Percentiles rank a stretch among this genome's conserved stretches.
Conservation (phyloP, 1,140 invertebrate species). For the Ceratoteleas bidentatus region DNA sequence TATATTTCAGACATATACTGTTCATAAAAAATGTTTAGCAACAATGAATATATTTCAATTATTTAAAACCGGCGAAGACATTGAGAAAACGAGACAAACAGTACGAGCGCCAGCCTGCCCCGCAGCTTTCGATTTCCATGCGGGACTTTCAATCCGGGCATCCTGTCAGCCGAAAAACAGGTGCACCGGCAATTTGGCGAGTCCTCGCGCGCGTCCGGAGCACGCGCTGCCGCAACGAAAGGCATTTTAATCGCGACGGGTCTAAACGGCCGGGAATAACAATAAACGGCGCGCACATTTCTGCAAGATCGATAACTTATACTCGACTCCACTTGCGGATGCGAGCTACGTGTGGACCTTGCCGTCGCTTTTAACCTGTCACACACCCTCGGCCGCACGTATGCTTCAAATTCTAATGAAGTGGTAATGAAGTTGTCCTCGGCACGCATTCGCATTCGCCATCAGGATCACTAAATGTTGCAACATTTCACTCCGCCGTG, state of each 20-base stretch:
- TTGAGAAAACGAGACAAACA: no score
- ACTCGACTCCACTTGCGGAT: slow-evolving; percentile 50
- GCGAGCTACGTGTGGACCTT: slow-evolving; percentile 46
- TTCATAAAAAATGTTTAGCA: no score
- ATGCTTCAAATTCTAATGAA: slow-evolving; percentile 63
- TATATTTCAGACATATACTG: no score
- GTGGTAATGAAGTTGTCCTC: slow-evolving; percentile 63
- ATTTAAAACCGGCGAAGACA: no score
- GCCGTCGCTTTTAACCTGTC: slow-evolving; percentile 54
- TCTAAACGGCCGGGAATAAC: slow-evolving; percentile 19
- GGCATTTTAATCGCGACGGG: slow-evolving; percentile 22
- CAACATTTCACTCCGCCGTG: slow-evolving; percentile 45
- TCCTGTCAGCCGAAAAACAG: slow-evolving; percentile 3
- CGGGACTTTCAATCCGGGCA: neutral
- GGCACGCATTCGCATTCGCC: slow-evolving; percentile 57
- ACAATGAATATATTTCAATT: no score
- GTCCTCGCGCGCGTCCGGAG: slow-evolving; percentile 6
- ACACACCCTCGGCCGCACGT: slow-evolving; percentile 35
- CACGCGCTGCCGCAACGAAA: neutral
- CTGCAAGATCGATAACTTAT: slow-evolving; percentile 45
- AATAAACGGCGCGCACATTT: slow-evolving; percentile 31
- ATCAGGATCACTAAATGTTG: slow-evolving; percentile 63
- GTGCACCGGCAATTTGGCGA: slow-evolving; percentile 22
- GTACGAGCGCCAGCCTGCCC: no score
- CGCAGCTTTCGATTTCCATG: no score